Evolutionary conservation across 2,888 invertebrate species (phyloP).

Genomic region (Phania funesta): DNA sequence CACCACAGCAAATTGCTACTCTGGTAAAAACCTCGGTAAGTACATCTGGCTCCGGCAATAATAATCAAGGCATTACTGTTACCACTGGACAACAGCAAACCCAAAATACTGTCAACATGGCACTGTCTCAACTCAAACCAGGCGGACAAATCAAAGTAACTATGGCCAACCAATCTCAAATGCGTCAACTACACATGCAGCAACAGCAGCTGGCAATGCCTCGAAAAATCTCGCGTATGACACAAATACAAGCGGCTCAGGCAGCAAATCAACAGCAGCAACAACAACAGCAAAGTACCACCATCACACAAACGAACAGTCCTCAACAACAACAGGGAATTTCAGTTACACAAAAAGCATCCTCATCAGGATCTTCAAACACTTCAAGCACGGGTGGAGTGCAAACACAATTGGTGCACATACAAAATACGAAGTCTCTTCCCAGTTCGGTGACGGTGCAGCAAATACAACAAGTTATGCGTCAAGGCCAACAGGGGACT

Average conservation of each 20-base stretch:
- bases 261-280: slow-evolving; percentile 72
- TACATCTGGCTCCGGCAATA: slow-evolving; percentile 49
- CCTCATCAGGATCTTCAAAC: neutral
- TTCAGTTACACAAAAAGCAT: slow-evolving; percentile 61
- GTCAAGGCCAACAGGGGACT: slow-evolving; percentile 82
- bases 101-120: slow-evolving; percentile 78
- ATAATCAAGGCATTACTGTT: slow-evolving; percentile 76
- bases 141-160: slow-evolving; percentile 81
- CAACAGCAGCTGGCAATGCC: slow-evolving; percentile 82
- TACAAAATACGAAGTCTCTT: slow-evolving; percentile 83
- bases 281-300: slow-evolving; percentile 66
- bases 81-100: slow-evolving; percentile 71
- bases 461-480: slow-evolving; percentile 88
- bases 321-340: slow-evolving; percentile 68
- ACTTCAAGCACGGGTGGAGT: slow-evolving; percentile 79
- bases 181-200: slow-evolving; percentile 84
- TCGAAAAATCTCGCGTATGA: slow-evolving; percentile 84
- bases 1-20: slow-evolving; percentile 77
- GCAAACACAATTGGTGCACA: slow-evolving; percentile 85
- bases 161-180: slow-evolving; percentile 84
- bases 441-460: slow-evolving; percentile 86
- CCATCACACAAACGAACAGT: slow-evolving; percentile 44
- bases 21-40: slow-evolving; percentile 80
- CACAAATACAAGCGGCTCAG: slow-evolving; percentile 80
- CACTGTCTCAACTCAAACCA: slow-evolving; percentile 79